A percentile compares a stretch with the other conserved stretches of the same genome.
phyloP scores from a whole-genome alignment of 2,888 invertebrate species.

The Notodromas monacha region DNA sequence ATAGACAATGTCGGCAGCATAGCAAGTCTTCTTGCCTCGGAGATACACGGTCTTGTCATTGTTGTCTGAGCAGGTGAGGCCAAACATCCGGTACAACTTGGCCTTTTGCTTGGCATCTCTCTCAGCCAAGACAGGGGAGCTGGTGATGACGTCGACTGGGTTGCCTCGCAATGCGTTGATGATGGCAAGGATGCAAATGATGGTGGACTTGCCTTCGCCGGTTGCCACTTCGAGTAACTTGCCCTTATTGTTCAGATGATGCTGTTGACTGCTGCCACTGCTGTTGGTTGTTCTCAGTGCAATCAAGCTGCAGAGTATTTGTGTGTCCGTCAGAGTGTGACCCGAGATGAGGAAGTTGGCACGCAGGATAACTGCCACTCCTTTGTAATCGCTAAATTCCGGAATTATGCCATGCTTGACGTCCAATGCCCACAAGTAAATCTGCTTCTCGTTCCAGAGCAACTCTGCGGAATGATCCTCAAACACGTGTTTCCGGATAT shows the following conservation, averaged over 20 bases:
- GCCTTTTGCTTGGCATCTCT: conserved; percentile 2
- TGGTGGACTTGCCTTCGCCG: conserved; percentile 1
- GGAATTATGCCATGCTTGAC: not conserved
- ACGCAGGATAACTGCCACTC: conserved; percentile 1
- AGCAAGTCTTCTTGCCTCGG: conserved; percentile 5
- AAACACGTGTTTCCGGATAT: not conserved
- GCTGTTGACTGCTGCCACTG: too few species aligned
- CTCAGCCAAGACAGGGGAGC: conserved; percentile 1
- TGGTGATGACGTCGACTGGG: not conserved
- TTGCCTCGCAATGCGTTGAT: conserved; percentile 1
- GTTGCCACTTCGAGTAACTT: conserved; percentile 2
- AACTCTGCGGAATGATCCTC: not conserved
- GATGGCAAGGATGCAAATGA: conserved; percentile 2
- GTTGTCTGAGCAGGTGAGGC: conserved; percentile 1
- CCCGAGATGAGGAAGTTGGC: not conserved
- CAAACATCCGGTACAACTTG: not conserved
- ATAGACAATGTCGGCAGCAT: conserved; percentile 10
- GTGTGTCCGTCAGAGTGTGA: conserved; percentile 1
- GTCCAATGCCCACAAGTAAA: conserved; percentile 1
- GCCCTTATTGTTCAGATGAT: too few species aligned
- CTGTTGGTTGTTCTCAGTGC: not conserved
- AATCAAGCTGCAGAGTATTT: conserved; percentile 2
- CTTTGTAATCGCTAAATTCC: conserved; percentile 4
- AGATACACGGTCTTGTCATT: conserved; percentile 4
- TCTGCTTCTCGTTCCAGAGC: not conserved